Conservation (phyloP, 2,113 vertebrate genomes). For the Cephalopterus ornatus region DNA sequence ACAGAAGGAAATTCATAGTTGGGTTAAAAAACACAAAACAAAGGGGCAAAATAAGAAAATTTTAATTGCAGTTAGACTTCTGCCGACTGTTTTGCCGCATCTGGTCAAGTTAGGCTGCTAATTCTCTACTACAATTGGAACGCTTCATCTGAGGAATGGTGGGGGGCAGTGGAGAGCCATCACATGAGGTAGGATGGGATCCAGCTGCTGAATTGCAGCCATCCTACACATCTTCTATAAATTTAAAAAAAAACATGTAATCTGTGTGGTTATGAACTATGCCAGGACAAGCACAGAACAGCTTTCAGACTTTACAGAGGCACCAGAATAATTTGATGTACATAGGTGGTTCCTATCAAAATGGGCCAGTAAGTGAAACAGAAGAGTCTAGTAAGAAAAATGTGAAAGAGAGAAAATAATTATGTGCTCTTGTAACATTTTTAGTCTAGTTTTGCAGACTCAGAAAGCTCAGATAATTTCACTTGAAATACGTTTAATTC, state of each 20-base stretch:
- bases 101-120: background rate
- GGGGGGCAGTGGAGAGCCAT: background rate
- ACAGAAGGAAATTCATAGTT: background rate
- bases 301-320: conserved; percentile 10
- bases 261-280: background rate
- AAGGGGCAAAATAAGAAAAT: background rate
- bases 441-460: conserved; percentile 3
- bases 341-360: background rate
- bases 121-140: background rate
- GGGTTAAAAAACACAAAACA: background rate
- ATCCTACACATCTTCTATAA: background rate
- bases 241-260: background rate
- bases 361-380: conserved; percentile 13
- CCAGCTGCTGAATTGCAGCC: conserved; percentile 30
- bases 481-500: conserved; percentile 14
- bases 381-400: conserved; percentile 7
- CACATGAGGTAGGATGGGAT: background rate
- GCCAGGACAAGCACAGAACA: conserved; percentile 27
- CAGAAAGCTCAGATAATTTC: conserved; percentile 23
- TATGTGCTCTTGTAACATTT: conserved; percentile 33
- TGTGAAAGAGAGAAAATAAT: conserved; percentile 1
- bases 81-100: background rate
- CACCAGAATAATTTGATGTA: conserved; percentile 24
- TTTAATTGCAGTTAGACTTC: background rate
- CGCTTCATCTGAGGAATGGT: background rate